A percentile compares a stretch with the other conserved stretches of the same genome.
phyloP scores from a whole-genome alignment of 2,113 vertebrate species.

The Chinchilla lanigera region DNA sequence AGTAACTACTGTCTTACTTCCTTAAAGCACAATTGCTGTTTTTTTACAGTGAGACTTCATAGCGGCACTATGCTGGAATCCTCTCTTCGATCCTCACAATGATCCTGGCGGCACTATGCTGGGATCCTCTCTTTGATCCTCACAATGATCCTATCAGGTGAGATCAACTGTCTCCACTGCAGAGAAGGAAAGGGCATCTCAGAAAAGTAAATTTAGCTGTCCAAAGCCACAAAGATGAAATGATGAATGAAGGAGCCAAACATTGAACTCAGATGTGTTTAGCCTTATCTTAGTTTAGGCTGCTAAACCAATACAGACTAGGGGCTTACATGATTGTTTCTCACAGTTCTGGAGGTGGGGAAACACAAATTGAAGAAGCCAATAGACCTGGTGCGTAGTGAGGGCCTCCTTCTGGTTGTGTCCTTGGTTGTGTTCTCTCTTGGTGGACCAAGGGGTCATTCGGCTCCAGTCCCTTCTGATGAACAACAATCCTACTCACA shows the following conservation, averaged over 20 bases:
- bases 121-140: neutral
- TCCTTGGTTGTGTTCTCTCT: neutral
- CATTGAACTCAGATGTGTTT: neutral
- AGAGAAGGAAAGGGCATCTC: neutral
- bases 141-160: neutral
- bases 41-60: neutral
- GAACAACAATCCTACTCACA: too few relatives aligned
- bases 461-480: neutral
- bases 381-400: neutral
- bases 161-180: neutral
- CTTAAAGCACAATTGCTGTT: neutral
- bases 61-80: too few relatives aligned
- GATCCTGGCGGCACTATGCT: neutral
- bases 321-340: neutral
- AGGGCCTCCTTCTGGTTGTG: neutral
- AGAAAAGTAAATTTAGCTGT: neutral
- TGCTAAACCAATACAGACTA: neutral
- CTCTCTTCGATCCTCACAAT: neutral
- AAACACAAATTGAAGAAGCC: neutral
- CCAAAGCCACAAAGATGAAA: neutral
- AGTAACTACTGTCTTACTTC: neutral
- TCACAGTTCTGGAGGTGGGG: neutral
- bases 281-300: neutral
- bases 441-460: too few relatives aligned
- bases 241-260: neutral